Evolutionary conservation across 2,888 invertebrate genomes (phyloP).

Genomic region (Archips crataeganus): DNA sequence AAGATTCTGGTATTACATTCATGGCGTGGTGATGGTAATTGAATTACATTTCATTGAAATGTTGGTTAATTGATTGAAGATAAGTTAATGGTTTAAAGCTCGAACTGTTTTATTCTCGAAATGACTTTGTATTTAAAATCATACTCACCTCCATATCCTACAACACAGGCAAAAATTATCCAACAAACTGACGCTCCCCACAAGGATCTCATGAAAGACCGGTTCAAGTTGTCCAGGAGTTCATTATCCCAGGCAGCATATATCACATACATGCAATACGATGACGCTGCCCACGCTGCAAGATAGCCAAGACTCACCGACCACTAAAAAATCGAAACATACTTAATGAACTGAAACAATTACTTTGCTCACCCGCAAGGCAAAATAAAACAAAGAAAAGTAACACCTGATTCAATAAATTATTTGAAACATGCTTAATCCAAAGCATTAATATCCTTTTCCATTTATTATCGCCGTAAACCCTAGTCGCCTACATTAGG

Average conservation of each 20-base stretch:
- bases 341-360: too few species aligned
- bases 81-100: neutral
- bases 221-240: slow-evolving; percentile 48
- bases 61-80: neutral
- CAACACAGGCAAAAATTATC: slow-evolving; percentile 64
- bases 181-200: slow-evolving; percentile 63
- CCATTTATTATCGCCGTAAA: too few species aligned
- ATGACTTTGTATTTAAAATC: neutral
- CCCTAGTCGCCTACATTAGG: too few species aligned
- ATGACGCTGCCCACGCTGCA: neutral
- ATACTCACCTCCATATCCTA: slow-evolving; percentile 61
- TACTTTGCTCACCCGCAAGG: too few species aligned
- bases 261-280: neutral
- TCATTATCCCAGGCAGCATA: slow-evolving; percentile 46
- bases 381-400: too few species aligned
- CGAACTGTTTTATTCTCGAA: neutral
- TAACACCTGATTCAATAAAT: too few species aligned
- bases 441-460: too few species aligned
- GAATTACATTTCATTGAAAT: too few species aligned
- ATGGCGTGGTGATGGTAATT: too few species aligned
- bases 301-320: neutral
- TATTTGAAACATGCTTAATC: too few species aligned
- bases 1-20: too few species aligned
- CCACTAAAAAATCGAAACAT: slow-evolving; percentile 8
- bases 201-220: slow-evolving; percentile 58